These are phyloP conservation scores for Henricia sp. DNA, from an alignment of 53 echinoderm and acorn worm genomes.

Conservation along the genomic window DNA sequence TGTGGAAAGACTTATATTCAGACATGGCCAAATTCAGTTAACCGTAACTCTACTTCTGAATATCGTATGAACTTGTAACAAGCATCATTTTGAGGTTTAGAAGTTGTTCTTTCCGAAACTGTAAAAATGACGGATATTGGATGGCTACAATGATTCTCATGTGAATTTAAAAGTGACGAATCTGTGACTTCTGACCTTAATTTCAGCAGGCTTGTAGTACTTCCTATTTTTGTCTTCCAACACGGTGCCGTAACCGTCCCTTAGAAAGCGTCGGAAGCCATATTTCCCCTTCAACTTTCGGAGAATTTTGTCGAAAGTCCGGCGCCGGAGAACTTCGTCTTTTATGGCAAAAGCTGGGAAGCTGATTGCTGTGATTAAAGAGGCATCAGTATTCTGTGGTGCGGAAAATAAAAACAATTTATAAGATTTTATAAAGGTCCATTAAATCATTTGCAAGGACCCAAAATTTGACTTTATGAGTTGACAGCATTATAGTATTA, in stretches of 20 bases:
- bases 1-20: no score
- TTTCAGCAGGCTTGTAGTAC: constrained; percentile 95
- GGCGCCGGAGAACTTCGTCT: constrained; percentile 50
- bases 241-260: constrained; percentile 92
- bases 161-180: not conserved
- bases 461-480: no score
- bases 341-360: constrained; percentile 97
- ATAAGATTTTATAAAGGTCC: no score
- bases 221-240: constrained; percentile 89
- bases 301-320: constrained; percentile 81
- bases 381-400: constrained; percentile 96
- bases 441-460: no score
- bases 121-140: no score
- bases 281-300: constrained; percentile 84
- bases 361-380: constrained; percentile 79
- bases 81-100: no score
- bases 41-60: no score
- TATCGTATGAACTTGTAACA: no score
- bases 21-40: no score
- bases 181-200: constrained; percentile 72
- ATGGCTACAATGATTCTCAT: no score
- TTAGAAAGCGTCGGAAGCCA: constrained; percentile 86
- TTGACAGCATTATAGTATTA: not conserved
- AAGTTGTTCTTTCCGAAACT: no score
- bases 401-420: not conserved